phyloP scores from a whole-genome alignment of 2,113 vertebrate species.

The Periophthalmodon schlosseri region DNA sequence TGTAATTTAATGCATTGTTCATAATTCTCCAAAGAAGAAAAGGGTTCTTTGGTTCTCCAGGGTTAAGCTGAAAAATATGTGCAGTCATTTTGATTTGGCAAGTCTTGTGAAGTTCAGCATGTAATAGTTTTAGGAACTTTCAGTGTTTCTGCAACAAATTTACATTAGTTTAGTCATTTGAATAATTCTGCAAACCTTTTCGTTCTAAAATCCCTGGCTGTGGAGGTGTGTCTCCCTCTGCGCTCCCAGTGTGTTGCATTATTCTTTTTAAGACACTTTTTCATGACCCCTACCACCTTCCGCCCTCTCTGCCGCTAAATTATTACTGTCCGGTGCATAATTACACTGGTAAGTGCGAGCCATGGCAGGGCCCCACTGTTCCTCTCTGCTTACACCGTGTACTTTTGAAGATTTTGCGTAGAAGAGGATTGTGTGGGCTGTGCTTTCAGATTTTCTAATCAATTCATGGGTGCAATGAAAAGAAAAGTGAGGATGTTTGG shows the following conservation, averaged over 20 bases:
- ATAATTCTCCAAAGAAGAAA: too few species aligned
- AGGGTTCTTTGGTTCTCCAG: too few species aligned
- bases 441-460: constrained; percentile 43
- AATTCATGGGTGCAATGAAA: constrained; percentile 27
- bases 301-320: constrained; percentile 47
- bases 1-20: too few species aligned
- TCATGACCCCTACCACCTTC: constrained; percentile 28
- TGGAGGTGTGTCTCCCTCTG: constrained; percentile 1
- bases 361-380: constrained; percentile 29
- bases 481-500: constrained; percentile 23
- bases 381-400: constrained; percentile 15
- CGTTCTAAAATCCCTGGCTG: background rate
- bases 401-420: constrained; percentile 14
- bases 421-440: constrained; percentile 25
- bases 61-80: background rate
- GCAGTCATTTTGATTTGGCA: background rate
- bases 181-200: background rate
- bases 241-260: constrained; percentile 13
- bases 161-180: background rate
- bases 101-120: background rate
- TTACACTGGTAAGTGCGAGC: constrained; percentile 41
- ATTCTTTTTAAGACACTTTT: constrained; percentile 31
- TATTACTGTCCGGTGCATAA: constrained; percentile 55
- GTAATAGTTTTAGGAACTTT: background rate
- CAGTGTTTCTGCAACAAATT: background rate